Base-by-base conservation (phyloP, 92 coral and sea anemone genomes). In the Actinernus sp. region DNA sequence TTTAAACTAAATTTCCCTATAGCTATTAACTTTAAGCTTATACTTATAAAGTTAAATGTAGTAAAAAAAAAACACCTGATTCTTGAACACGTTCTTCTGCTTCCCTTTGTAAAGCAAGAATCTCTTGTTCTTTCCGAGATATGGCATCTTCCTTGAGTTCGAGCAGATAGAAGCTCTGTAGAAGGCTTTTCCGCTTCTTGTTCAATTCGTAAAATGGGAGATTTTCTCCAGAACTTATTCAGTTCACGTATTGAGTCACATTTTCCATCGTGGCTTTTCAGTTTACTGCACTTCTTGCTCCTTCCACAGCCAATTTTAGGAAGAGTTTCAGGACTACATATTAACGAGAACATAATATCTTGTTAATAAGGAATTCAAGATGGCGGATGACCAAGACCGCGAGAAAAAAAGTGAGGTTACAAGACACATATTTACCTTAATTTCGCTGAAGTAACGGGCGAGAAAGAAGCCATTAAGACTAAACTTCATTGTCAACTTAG, bases 391-490 rank as follows among this genome's bases (percentile, higher is more conserved):
- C 14, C 31, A 23, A 20, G 20, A 55, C 62, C 13, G 2, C 43
- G 62, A n/a, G 62, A 55, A 21, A 55, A 55, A 55, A 30, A n/a
- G n/a, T 14, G 41, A 30, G 43, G 13, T 55, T 55, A 55, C 62
- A 55, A 25, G 20, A 55, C 62, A 29, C 43, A 31, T 55, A 13
- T 26, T 55, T 55, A 55, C 62, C 62, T 55, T 2, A 45, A 29
- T 55, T 55, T 45, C 34, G 26, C 60, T 1, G 37, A 53, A 21
- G 60, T 26, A 53, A 24, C 18, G 10, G 60, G 60, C 60, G 60
- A 53, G 8, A 20, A 26, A 3, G 3, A 20, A 9, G 13, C 62
- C 62, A 55, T 55, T 20, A 10, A 20, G 25, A 49, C 55, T 55
- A 30, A 26, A 29, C 24, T n/a, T 55, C 62, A 55, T 29, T 45